phyloP scores from a whole-genome alignment of 2,888 invertebrate genomes.

The Tetheella fluctuosa region DNA sequence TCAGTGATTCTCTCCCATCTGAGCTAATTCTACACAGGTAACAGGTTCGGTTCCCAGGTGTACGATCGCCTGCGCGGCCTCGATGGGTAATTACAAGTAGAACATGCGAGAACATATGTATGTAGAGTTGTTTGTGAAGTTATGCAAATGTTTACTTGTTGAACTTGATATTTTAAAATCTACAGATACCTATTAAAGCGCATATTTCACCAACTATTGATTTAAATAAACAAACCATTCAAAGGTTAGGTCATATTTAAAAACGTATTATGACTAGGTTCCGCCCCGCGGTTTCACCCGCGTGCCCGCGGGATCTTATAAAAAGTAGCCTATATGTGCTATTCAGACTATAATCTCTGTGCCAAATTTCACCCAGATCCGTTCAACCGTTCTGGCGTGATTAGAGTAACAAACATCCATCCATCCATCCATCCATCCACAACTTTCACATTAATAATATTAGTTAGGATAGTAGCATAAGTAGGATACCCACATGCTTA shows the following conservation, averaged over 20 bases:
- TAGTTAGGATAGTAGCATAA: too few species aligned
- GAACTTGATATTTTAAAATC: neutral
- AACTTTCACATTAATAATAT: too few species aligned
- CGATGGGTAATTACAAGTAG: neutral
- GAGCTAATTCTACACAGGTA: neutral
- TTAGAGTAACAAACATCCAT: neutral
- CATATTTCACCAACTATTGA: too few species aligned
- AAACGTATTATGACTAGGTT: too few species aligned
- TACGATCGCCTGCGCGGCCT: neutral
- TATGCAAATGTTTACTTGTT: neutral
- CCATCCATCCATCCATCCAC: too few species aligned
- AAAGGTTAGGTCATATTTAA: too few species aligned
- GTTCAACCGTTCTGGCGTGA: neutral
- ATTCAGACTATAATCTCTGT: too few species aligned
- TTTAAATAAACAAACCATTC: too few species aligned
- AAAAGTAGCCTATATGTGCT: neutral
- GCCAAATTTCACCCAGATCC: too few species aligned
- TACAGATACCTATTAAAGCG: neutral
- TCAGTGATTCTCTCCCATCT: too few species aligned
- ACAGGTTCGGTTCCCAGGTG: constrained; percentile 1
- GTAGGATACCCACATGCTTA: too few species aligned
- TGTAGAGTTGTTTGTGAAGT: neutral
- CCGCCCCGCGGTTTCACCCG: neutral
- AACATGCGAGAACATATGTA: neutral
- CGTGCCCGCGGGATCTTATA: neutral